Conservation (phyloP, 2,113 vertebrate genomes). For the Prunella fulvescens region DNA sequence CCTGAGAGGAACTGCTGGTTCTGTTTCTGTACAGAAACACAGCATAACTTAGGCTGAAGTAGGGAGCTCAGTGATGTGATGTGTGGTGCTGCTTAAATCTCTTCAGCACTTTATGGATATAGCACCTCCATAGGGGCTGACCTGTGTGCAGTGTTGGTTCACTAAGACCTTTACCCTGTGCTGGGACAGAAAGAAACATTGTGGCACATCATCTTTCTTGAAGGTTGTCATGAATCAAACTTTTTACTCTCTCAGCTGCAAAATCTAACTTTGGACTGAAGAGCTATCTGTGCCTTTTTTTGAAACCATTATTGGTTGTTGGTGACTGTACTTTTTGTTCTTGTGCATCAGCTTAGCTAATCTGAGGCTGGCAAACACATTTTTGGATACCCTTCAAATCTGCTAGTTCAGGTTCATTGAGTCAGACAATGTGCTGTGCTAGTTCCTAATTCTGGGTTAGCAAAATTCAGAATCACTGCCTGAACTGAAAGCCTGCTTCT, state of each 20-base stretch:
- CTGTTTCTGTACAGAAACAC: not conserved
- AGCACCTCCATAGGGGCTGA: not conserved
- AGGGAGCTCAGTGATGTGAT: not conserved
- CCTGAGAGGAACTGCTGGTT: not conserved
- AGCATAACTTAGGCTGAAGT: not conserved
- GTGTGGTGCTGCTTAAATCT: not conserved
- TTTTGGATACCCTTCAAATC: conserved; percentile 41
- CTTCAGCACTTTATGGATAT: not conserved
- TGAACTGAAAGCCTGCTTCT: conserved; percentile 12
- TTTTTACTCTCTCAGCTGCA: not conserved
- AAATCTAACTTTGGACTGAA: not conserved
- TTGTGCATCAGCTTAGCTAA: not conserved
- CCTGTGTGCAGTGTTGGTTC: not conserved
- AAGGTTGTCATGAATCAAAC: not conserved
- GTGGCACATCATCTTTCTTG: not conserved
- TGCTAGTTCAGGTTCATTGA: conserved; percentile 21
- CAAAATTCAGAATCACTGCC: not conserved
- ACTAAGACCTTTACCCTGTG: not conserved
- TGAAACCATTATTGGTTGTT: not conserved
- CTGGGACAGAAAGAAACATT: not conserved
- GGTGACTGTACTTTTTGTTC: conserved; percentile 16
- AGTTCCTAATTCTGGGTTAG: not conserved
- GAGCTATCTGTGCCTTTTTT: not conserved
- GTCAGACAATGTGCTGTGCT: not conserved
- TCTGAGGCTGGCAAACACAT: not conserved